A percentile compares a stretch with the other conserved stretches of the same genome.
These are phyloP conservation scores for Moxostoma hubbsi DNA, from an alignment of 2,797 vertebrate species.

Conservation along the genomic window DNA sequence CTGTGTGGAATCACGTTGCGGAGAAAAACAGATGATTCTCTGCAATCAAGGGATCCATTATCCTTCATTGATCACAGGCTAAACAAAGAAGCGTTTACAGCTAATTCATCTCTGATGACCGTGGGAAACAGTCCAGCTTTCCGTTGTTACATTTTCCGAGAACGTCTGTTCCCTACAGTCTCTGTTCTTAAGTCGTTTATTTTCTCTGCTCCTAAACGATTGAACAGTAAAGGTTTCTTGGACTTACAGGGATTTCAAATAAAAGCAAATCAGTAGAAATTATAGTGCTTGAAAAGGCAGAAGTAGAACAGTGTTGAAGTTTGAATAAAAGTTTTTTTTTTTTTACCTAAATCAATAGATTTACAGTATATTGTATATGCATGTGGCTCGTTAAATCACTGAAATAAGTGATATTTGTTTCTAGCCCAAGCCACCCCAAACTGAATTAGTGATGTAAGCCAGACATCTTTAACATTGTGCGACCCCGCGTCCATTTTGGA, in stretches of 20 bases:
- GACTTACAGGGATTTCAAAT: neutral
- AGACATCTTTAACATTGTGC: neutral
- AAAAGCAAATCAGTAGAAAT: neutral
- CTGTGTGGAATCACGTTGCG: neutral
- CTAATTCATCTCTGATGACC: slow-evolving; percentile 28
- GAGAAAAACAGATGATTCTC: slow-evolving; percentile 9
- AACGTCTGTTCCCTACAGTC: slow-evolving; percentile 25
- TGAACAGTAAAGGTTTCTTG: slow-evolving; percentile 9
- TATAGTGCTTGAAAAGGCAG: neutral
- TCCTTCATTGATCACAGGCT: slow-evolving; percentile 28
- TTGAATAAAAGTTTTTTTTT: neutral
- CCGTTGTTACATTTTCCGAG: slow-evolving; percentile 27
- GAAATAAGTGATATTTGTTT: neutral
- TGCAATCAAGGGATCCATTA: slow-evolving; percentile 29
- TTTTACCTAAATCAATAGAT: neutral
- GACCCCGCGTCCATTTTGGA: too few relatives aligned
- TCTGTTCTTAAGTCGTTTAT: slow-evolving; percentile 11
- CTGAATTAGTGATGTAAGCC: neutral
- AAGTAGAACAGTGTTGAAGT: too few relatives aligned
- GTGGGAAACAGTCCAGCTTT: slow-evolving; percentile 34
- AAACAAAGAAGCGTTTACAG: slow-evolving; percentile 43
- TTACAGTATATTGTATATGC: neutral
- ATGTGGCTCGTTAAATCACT: neutral
- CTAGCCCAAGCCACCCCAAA: neutral
- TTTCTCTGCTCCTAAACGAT: slow-evolving; percentile 19